A percentile compares a stretch with the other conserved stretches of the same genome.
phyloP scores from a whole-genome alignment of 2,888 invertebrate species.

The Ectobius pallidus region DNA sequence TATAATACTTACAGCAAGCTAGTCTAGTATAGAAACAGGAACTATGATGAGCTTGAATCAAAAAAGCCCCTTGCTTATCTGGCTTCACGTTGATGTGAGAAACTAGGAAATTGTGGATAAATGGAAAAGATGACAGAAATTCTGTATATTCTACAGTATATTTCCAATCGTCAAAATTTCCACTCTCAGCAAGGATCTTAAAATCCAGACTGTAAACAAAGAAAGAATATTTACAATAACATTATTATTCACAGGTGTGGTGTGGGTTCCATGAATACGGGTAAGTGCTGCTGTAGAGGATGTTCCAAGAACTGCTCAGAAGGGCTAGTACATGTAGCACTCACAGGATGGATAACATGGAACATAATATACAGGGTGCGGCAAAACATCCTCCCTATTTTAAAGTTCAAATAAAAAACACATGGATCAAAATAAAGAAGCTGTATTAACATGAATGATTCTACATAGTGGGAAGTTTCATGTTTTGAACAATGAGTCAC shows the following conservation, averaged over 20 bases:
- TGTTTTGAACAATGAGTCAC: no score
- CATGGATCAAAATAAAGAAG: no score
- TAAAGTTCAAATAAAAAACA: no score
- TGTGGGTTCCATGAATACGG: no score
- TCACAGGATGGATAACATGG: no score
- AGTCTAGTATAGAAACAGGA: slow-evolving; percentile 66
- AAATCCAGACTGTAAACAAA: slow-evolving; percentile 62
- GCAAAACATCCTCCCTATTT: no score
- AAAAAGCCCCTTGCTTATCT: slow-evolving; percentile 56
- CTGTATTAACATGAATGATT: no score
- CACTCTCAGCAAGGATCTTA: slow-evolving; percentile 66
- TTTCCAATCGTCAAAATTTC: slow-evolving; percentile 71
- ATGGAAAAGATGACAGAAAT: slow-evolving; percentile 67
- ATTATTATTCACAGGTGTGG: neutral
- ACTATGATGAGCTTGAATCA: slow-evolving; percentile 65
- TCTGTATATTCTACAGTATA: slow-evolving; percentile 71
- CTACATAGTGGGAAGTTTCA: no score
- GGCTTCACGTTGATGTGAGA: slow-evolving; percentile 65
- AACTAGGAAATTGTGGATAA: slow-evolving; percentile 62
- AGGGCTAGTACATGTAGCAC: no score
- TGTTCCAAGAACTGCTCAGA: no score
- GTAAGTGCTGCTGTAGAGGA: no score
- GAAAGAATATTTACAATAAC: neutral
- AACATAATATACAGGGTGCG: no score
- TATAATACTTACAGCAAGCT: slow-evolving; percentile 64